phyloP scores from a whole-genome alignment of 2,888 invertebrate species.

The Drosophila koepferae region DNA sequence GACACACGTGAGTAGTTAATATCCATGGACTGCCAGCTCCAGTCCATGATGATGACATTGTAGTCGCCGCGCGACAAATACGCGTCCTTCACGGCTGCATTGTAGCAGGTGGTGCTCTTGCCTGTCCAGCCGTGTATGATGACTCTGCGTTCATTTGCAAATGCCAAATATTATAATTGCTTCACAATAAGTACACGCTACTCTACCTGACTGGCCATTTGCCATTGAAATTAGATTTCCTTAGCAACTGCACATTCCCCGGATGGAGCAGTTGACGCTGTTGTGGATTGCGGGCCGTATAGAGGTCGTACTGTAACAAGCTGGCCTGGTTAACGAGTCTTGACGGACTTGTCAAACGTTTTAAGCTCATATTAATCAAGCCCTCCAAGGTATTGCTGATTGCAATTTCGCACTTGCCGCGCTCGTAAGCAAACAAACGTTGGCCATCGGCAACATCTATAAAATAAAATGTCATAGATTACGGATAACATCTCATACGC shows the following conservation, averaged over 20 bases:
- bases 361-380: slow-evolving; percentile 63
- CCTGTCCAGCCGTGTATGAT: slow-evolving; percentile 82
- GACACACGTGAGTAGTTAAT: slow-evolving; percentile 77
- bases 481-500: slow-evolving; percentile 22
- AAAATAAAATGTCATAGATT: slow-evolving; percentile 9
- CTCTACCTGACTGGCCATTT: slow-evolving; percentile 81
- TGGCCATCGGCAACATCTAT: slow-evolving; percentile 21
- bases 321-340: slow-evolving; percentile 50
- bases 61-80: slow-evolving; percentile 77
- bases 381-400: slow-evolving; percentile 67
- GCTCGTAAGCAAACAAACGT: slow-evolving; percentile 68
- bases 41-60: slow-evolving; percentile 83
- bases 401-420: slow-evolving; percentile 74
- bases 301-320: slow-evolving; percentile 76
- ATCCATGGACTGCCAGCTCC: slow-evolving; percentile 77
- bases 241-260: slow-evolving; percentile 64
- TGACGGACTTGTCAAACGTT: slow-evolving; percentile 51
- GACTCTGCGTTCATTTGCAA: slow-evolving; percentile 53
- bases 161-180: neutral
- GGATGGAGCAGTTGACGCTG: slow-evolving; percentile 63
- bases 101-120: slow-evolving; percentile 74
- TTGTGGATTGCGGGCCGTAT: slow-evolving; percentile 73
- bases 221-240: slow-evolving; percentile 74
- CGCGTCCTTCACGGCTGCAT: slow-evolving; percentile 81
- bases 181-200: neutral